Percentiles rank a stretch among this genome's conserved stretches.
phyloP scores from a whole-genome alignment of 2,888 invertebrate genomes.

The Baronia brevicornis region DNA sequence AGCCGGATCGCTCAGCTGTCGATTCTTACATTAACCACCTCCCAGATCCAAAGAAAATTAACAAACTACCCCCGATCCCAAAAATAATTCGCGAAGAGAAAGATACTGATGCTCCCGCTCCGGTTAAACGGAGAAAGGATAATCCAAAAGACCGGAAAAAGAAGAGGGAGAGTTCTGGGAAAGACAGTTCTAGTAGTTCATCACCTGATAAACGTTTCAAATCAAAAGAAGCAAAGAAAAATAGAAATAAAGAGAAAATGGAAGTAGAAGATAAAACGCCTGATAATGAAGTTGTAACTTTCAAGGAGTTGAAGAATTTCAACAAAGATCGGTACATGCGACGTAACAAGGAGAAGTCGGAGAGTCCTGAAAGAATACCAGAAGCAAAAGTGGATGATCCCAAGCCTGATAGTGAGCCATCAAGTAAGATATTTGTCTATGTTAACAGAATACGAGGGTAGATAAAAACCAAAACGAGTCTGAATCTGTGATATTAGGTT shows the following conservation, averaged over 20 bases:
- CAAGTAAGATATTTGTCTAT: conserved; percentile 69
- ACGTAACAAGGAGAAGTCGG: conserved; percentile 77
- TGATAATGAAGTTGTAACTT: conserved; percentile 46
- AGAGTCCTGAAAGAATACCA: conserved; percentile 66
- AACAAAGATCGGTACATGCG: conserved; percentile 79
- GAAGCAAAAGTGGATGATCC: conserved; percentile 18
- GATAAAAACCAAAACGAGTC: conserved; percentile 14
- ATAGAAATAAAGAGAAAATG: conserved; percentile 20
- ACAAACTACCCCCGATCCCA: conserved; percentile 62
- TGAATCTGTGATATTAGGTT: conserved; percentile 52
- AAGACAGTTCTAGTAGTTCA: conserved; percentile 21
- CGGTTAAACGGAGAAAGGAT: conserved; percentile 34
- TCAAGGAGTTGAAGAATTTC: conserved; percentile 75
- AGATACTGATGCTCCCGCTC: conserved; percentile 21
- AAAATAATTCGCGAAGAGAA: conserved; percentile 36
- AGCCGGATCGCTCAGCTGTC: conserved; percentile 17
- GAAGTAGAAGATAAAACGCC: conserved; percentile 25
- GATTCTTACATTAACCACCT: conserved; percentile 36
- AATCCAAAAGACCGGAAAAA: conserved; percentile 27
- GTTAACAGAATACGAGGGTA: conserved; percentile 37
- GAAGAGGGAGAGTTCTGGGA: conserved; percentile 22
- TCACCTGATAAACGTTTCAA: conserved; percentile 25
- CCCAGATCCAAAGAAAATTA: conserved; percentile 45
- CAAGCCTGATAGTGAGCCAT: conserved; percentile 26
- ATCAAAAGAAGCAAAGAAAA: conserved; percentile 25